Conservation (phyloP, 1,140 invertebrate genomes). For the Drosophila lacteicornis region DNA sequence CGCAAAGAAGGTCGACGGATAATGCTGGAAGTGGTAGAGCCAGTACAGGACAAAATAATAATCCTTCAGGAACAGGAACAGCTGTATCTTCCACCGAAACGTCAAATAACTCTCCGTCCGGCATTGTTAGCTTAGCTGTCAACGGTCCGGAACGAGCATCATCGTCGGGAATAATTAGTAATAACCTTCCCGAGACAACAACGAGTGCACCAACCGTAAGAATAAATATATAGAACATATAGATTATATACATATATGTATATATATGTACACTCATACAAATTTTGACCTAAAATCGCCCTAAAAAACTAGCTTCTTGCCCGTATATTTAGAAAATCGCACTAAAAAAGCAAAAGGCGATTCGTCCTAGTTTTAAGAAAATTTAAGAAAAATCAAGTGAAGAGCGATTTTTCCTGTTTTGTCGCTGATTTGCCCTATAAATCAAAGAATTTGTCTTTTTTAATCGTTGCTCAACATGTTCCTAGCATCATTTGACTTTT, state of each 20-base stretch:
- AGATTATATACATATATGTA: background rate
- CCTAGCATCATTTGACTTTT: too few relatives aligned
- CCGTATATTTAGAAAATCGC: too few relatives aligned
- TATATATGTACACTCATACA: too few relatives aligned
- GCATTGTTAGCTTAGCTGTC: constrained; percentile 46
- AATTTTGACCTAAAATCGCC: too few relatives aligned
- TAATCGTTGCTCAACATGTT: too few relatives aligned
- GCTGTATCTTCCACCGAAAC: constrained; percentile 36
- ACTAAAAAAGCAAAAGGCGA: too few relatives aligned
- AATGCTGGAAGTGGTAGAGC: constrained; percentile 46
- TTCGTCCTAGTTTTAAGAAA: too few relatives aligned
- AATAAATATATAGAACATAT: background rate
- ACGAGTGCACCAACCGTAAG: constrained; percentile 66
- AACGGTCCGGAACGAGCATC: constrained; percentile 33
- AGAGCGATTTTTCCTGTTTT: too few relatives aligned
- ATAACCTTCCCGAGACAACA: constrained; percentile 56
- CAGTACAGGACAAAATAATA: constrained; percentile 48
- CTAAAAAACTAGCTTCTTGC: too few relatives aligned
- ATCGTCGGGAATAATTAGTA: constrained; percentile 34
- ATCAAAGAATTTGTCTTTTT: too few relatives aligned
- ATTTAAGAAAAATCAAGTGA: too few relatives aligned
- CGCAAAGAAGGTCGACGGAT: constrained; percentile 91
- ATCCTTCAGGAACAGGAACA: constrained; percentile 30
- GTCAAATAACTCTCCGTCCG: constrained; percentile 48
- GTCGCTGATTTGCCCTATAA: too few relatives aligned